Percentiles rank a stretch among this genome's conserved stretches.
These are phyloP conservation scores for Orchesellides sinensis DNA, from an alignment of 2,888 invertebrate species.

Conservation along the genomic window DNA sequence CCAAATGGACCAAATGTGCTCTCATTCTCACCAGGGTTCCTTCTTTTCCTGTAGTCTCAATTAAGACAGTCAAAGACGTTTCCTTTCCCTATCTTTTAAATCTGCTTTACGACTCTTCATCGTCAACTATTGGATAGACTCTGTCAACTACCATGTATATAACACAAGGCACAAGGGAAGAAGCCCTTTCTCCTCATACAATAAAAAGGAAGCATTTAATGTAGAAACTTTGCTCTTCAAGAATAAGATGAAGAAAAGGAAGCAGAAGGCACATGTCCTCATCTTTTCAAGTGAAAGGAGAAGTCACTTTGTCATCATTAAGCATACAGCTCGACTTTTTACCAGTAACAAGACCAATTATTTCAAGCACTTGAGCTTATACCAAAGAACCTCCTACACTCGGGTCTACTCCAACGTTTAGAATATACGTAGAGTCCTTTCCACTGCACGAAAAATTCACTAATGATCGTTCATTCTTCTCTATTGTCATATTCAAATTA, in stretches of 20 bases:
- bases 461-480: not conserved
- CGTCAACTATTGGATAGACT: too few relatives aligned
- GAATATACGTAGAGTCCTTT: too few relatives aligned
- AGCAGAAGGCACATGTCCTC: not conserved
- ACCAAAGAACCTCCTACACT: not conserved
- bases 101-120: conserved; percentile 3
- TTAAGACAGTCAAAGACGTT: conserved; percentile 50
- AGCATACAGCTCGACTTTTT: not conserved
- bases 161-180: too few relatives aligned
- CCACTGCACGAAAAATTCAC: not conserved
- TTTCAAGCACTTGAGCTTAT: not conserved
- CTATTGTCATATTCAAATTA: not conserved
- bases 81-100: conserved; percentile 30
- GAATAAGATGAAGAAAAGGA: not conserved
- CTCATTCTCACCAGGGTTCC: conserved; percentile 17
- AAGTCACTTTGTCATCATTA: conserved; percentile 43
- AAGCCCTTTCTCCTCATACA: too few relatives aligned
- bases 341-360: conserved; percentile 26
- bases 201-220: not conserved
- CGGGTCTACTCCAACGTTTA: too few relatives aligned
- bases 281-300: conserved; percentile 1
- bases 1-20: conserved; percentile 65
- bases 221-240: not conserved
- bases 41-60: conserved; percentile 46
- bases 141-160: too few relatives aligned